Evolutionary conservation across 1,140 invertebrate species (phyloP).

Genomic region (Epicauta chinensis): DNA sequence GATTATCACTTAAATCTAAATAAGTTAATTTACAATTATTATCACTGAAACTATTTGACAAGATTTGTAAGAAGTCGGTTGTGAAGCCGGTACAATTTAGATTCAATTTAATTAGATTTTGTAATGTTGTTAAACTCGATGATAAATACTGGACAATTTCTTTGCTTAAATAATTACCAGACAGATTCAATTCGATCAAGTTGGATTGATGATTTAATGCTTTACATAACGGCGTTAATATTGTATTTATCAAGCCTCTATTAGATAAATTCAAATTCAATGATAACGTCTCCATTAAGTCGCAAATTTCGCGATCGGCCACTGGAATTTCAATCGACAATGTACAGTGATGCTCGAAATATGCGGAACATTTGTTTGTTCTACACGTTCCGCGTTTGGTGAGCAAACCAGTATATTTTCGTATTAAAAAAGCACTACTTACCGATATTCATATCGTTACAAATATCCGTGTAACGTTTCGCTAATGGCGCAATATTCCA

Average conservation of each 20-base stretch:
- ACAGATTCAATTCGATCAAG: slow-evolving; percentile 52
- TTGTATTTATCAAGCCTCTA: slow-evolving; percentile 43
- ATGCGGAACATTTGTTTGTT: no score
- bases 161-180: slow-evolving; percentile 52
- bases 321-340: slow-evolving; percentile 38
- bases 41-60: slow-evolving; percentile 22
- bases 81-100: slow-evolving; percentile 51
- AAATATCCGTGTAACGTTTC: slow-evolving; percentile 59
- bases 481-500: slow-evolving; percentile 57
- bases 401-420: no score
- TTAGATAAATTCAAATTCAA: slow-evolving; percentile 48
- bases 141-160: slow-evolving; percentile 50
- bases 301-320: slow-evolving; percentile 44
- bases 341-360: no score
- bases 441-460: slow-evolving; percentile 51
- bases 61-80: slow-evolving; percentile 41
- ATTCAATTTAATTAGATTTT: slow-evolving; percentile 50
- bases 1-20: slow-evolving; percentile 60
- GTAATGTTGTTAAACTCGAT: slow-evolving; percentile 50
- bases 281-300: slow-evolving; percentile 49
- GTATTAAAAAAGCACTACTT: no score
- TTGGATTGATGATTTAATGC: slow-evolving; percentile 54
- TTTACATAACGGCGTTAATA: slow-evolving; percentile 52
- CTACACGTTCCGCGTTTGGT: no score
- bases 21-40: slow-evolving; percentile 46